Evolutionary conservation across 1,140 invertebrate genomes (phyloP).

Genomic region (Latrodectus geometricus): DNA sequence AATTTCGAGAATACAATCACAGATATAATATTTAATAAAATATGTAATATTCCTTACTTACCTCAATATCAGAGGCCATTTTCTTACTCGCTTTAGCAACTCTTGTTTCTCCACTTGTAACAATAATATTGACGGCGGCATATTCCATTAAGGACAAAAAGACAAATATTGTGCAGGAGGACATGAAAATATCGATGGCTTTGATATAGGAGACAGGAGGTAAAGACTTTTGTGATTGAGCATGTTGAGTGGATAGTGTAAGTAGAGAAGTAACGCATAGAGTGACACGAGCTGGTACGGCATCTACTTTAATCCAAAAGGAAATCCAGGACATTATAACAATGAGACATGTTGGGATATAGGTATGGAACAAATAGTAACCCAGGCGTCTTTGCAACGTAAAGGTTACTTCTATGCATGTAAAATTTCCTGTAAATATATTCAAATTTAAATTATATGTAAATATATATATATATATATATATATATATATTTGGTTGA

Average conservation of each 20-base stretch:
- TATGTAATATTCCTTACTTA: too few relatives aligned
- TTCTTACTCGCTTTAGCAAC: too few relatives aligned
- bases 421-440: slow-evolving; percentile 80
- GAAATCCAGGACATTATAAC: slow-evolving; percentile 69
- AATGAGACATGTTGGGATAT: slow-evolving; percentile 75
- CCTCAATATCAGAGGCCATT: too few relatives aligned
- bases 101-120: too few relatives aligned
- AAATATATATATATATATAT: background rate
- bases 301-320: slow-evolving; percentile 70
- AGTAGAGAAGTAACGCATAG: slow-evolving; percentile 73
- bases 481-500: background rate
- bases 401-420: slow-evolving; percentile 87
- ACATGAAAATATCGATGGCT: slow-evolving; percentile 65
- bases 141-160: slow-evolving; percentile 95
- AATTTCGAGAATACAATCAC: too few relatives aligned
- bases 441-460: too few relatives aligned
- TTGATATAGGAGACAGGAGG: slow-evolving; percentile 91
- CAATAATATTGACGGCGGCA: slow-evolving; percentile 69
- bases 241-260: slow-evolving; percentile 81
- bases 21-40: too few relatives aligned
- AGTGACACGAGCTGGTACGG: slow-evolving; percentile 68
- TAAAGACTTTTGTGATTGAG: slow-evolving; percentile 77
- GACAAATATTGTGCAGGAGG: slow-evolving; percentile 74
- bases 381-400: slow-evolving; percentile 84
- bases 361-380: slow-evolving; percentile 89